These are phyloP conservation scores for Mesorhabditis sp. DNA, from an alignment of 2,888 invertebrate genomes.

Conservation along the genomic window DNA sequence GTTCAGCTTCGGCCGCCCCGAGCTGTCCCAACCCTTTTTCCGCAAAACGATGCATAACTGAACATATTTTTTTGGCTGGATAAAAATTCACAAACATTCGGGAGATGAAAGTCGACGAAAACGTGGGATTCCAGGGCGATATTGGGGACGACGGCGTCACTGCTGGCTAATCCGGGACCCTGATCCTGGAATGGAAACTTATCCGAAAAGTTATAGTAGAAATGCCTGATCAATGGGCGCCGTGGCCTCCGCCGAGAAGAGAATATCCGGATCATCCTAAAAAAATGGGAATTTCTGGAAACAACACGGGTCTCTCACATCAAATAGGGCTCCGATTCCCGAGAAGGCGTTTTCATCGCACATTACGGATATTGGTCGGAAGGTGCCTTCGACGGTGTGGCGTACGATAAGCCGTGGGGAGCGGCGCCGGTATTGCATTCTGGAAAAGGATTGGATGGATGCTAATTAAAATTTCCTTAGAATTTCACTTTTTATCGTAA, in stretches of 20 bases:
- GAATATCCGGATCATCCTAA: constrained; percentile 2
- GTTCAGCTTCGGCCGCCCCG: constrained; percentile 18
- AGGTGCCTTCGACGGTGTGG: constrained; percentile 45
- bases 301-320: not conserved
- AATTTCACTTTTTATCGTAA: not conserved
- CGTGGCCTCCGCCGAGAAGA: not conserved
- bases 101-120: constrained; percentile 28
- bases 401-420: constrained; percentile 43
- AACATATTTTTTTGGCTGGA: not conserved
- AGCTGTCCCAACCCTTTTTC: constrained; percentile 14
- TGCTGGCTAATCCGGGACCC: not conserved
- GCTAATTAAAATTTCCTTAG: no score
- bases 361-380: constrained; percentile 51
- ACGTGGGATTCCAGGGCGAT: constrained; percentile 23
- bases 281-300: not conserved
- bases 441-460: constrained; percentile 7
- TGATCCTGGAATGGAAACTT: no score
- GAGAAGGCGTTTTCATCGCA: constrained; percentile 46
- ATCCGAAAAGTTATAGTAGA: not conserved
- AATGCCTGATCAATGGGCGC: not conserved
- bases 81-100: constrained; percentile 14
- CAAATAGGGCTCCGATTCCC: constrained; percentile 30
- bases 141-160: not conserved
- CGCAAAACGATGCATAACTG: not conserved
- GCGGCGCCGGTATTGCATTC: constrained; percentile 47